Evolutionary conservation across 2,888 invertebrate species (phyloP), one percentile per base, ranked within the genome.

Genomic region (Geophilus truncorum): DNA sequence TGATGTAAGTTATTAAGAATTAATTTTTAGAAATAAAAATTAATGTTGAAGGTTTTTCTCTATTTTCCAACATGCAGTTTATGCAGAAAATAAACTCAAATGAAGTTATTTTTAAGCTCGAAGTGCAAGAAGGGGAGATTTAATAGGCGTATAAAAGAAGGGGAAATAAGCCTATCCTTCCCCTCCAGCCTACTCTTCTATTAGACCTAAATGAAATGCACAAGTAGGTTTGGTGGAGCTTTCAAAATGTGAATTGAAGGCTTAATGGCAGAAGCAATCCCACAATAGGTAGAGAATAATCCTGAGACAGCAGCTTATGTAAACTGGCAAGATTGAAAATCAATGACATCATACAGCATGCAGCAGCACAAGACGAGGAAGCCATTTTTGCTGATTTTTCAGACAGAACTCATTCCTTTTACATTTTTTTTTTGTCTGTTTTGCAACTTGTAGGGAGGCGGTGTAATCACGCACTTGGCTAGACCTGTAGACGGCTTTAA

Each of bases 191-290:
- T 28, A 62, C 62, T 62, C 62, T 62, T 62, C 62, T 62, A 62
- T 62, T 62, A 62, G 62, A 62, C 62, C 62, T 62, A 62, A 62
- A 62, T 62, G 62, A 62, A 62, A 62, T 62, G 62, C 62, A 62
- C 62, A 62, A 62, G 62, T 62, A 62, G 62, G 62, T 62, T 62
- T 62, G 62, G 62, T 62, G 62, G 25, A 62, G 62, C 62, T 62
- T 62, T 25, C 62, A 25, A 62, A 62, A 62, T 62, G 62, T 62
- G 62, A 62, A 62, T 62, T 62, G 62, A 62, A 62, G 25, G 62
- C 62, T 62, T 62, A 62, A 62, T 62, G 62, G 62, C 62, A 62
- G 28, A 62, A 28, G 62, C 62, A 62, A 62, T 62, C 62, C 62
- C 25, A 62, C 62, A 62, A 62, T 62, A 62, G 62, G 28, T 62